Conservation (phyloP, 2,113 vertebrate species). For the Meles meles region DNA sequence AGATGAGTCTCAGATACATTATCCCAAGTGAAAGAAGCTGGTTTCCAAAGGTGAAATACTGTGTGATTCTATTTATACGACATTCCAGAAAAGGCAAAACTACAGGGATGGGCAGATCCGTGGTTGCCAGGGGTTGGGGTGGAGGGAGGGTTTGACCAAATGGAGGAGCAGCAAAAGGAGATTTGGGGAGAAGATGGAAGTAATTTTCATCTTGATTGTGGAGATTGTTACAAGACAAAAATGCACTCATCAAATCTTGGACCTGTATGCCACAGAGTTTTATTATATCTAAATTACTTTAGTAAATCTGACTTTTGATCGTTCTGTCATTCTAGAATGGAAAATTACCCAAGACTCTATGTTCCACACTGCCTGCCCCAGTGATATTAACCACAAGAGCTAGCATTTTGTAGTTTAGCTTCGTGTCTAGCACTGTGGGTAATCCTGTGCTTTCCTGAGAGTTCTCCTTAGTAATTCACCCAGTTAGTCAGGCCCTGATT, state of each 20-base stretch:
- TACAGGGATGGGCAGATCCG: not conserved
- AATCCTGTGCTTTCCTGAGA: not conserved
- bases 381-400: not conserved
- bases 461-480: not conserved
- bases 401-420: not conserved
- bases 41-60: not conserved
- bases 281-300: not conserved
- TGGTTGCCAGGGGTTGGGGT: not conserved
- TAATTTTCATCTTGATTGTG: not conserved
- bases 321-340: not conserved
- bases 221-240: not conserved
- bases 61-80: not conserved
- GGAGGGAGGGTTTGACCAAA: not conserved
- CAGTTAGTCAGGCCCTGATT: not conserved
- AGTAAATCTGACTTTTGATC: not conserved
- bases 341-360: not conserved
- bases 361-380: not conserved
- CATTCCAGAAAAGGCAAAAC: slow-evolving; percentile 5
- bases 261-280: not conserved
- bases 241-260: not conserved
- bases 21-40: not conserved
- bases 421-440: not conserved
- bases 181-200: not conserved
- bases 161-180: not conserved
- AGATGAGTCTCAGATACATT: not conserved